Percentiles rank a stretch among this genome's conserved stretches.
Conservation (phyloP, 2,113 vertebrate species). For the Heliornis fulica region DNA sequence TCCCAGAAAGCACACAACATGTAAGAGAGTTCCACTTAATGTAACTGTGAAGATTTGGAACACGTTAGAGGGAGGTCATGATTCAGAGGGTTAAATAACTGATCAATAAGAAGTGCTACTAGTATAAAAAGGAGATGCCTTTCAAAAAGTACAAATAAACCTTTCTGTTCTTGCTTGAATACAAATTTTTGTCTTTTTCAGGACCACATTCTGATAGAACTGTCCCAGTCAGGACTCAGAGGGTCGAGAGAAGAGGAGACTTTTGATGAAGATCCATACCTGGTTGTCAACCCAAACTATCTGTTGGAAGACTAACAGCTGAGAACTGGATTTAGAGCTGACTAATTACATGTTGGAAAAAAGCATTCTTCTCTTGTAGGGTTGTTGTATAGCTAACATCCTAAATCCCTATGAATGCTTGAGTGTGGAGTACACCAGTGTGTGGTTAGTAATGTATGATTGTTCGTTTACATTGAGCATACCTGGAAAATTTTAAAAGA, state of each 20-base stretch:
- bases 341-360: background rate
- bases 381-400: background rate
- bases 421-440: background rate
- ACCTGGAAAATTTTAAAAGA: background rate
- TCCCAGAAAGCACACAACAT: background rate
- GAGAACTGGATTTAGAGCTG: background rate
- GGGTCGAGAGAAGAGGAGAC: constrained; percentile 75
- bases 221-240: constrained; percentile 86
- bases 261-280: constrained; percentile 81
- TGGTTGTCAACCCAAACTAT: constrained; percentile 98
- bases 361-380: background rate
- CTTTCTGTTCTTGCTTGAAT: background rate
- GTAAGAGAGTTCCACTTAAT: background rate
- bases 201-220: constrained; percentile 96
- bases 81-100: background rate
- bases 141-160: background rate
- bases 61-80: background rate
- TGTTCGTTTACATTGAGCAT: background rate
- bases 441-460: background rate
- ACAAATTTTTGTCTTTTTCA: constrained; percentile 56
- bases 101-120: background rate
- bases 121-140: background rate
- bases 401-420: background rate
- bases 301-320: constrained; percentile 84
- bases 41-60: background rate